Conservation (phyloP, 2,113 vertebrate genomes). For the Cardinalis cardinalis region DNA sequence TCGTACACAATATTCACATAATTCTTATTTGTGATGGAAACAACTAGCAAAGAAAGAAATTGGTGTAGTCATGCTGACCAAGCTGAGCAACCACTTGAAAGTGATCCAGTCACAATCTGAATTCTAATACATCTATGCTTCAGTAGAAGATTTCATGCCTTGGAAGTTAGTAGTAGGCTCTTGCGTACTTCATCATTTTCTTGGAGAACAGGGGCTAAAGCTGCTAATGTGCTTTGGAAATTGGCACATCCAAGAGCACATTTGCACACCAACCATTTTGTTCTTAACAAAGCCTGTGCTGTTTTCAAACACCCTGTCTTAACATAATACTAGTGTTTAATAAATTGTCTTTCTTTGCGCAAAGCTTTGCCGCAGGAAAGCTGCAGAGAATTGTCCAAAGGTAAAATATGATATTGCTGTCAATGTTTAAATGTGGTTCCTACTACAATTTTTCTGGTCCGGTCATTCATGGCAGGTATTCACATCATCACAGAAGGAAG, state of each 20-base stretch:
- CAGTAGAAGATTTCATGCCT: background rate
- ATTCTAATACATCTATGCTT: background rate
- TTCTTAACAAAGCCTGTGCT: slow-evolving; percentile 43
- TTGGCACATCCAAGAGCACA: background rate
- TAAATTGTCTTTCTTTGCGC: slow-evolving; percentile 79
- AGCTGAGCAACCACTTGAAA: background rate
- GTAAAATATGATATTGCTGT: slow-evolving; percentile 73
- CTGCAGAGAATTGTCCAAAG: slow-evolving; percentile 82
- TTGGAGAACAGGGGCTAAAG: background rate
- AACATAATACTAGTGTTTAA: slow-evolving; percentile 69
- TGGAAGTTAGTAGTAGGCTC: background rate
- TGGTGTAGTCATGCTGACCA: background rate
- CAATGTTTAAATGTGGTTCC: slow-evolving; percentile 48
- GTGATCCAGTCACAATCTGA: background rate
- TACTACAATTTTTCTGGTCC: background rate
- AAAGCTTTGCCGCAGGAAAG: slow-evolving; percentile 84
- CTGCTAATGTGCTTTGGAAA: slow-evolving; percentile 13
- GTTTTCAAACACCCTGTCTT: slow-evolving; percentile 40
- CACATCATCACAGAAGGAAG: background rate
- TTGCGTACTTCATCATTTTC: background rate
- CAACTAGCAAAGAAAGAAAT: background rate
- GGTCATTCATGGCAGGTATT: background rate
- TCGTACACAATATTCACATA: background rate
- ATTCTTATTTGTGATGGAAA: background rate
- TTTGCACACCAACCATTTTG: background rate